These are phyloP conservation scores for Meriones psammophilus DNA, from an alignment of 2,797 vertebrate genomes.

Conservation along the genomic window DNA sequence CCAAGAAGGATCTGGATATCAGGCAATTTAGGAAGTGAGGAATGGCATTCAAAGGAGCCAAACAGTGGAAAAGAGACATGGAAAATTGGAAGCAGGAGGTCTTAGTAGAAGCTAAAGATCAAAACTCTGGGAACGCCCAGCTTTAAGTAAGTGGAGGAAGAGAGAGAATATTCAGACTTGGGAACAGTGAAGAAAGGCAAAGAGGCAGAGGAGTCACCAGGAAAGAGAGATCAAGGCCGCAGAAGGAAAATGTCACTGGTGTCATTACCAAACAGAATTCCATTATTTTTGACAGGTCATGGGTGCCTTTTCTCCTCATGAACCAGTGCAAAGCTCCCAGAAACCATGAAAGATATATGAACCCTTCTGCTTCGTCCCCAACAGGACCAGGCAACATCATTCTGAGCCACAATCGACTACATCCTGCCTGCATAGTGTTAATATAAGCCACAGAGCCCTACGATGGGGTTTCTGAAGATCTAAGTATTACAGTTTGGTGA, in stretches of 20 bases:
- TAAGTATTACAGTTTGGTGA: neutral
- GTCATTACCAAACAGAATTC: neutral
- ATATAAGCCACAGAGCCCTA: neutral
- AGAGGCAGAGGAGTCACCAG: neutral
- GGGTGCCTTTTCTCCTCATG: neutral
- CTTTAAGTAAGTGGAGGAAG: neutral
- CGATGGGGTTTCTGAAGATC: neutral
- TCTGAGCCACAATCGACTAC: neutral
- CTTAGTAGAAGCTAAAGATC: neutral
- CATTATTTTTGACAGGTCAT: neutral
- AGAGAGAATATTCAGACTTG: neutral
- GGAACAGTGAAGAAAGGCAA: constrained; percentile 35
- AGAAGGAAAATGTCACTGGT: neutral
- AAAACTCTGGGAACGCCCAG: neutral
- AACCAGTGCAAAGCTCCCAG: neutral
- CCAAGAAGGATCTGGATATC: neutral
- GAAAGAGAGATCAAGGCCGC: neutral
- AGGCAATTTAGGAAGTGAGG: neutral
- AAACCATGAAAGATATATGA: neutral
- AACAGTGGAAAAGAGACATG: neutral
- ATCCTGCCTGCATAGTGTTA: neutral
- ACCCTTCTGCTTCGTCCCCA: neutral
- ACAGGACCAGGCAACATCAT: neutral
- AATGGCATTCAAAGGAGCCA: neutral
- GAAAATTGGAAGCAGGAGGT: neutral